phyloP scores from a whole-genome alignment of 2,888 invertebrate species.

The Callyntrura sp. region DNA sequence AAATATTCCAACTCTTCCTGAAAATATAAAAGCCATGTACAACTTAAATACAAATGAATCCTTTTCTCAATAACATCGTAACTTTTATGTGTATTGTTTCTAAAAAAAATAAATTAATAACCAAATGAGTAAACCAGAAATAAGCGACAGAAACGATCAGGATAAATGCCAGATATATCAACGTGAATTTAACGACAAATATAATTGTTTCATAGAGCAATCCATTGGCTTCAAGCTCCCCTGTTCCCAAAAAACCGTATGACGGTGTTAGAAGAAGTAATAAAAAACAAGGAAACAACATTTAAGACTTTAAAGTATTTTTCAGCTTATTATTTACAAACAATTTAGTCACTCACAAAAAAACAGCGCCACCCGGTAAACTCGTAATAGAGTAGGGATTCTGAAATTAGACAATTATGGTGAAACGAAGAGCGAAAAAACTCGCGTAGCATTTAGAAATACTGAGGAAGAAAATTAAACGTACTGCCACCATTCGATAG shows the following conservation, averaged over 20 bases:
- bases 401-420: conserved; percentile 16
- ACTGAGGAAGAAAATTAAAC: no score
- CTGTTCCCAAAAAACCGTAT: neutral
- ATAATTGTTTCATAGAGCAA: conserved; percentile 50
- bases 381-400: conserved; percentile 7
- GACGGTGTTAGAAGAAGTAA: neutral
- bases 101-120: neutral
- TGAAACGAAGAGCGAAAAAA: conserved; percentile 9
- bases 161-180: conserved; percentile 50
- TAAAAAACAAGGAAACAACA: neutral
- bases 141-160: conserved; percentile 32
- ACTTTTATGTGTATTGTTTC: no score
- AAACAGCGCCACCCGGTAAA: conserved; percentile 13
- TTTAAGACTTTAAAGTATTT: conserved; percentile 1
- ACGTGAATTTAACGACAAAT: conserved; percentile 40
- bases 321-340: no score
- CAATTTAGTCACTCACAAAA: neutral
- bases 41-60: no score
- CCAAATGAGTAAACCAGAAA: conserved; percentile 57
- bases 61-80: no score
- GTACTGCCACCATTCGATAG: conserved; percentile 52
- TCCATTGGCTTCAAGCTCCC: conserved; percentile 20
- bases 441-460: neutral
- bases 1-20: conserved; percentile 56
- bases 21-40: neutral